Base-by-base conservation (phyloP, 2,888 invertebrate species). In the Brachycybe producta region DNA sequence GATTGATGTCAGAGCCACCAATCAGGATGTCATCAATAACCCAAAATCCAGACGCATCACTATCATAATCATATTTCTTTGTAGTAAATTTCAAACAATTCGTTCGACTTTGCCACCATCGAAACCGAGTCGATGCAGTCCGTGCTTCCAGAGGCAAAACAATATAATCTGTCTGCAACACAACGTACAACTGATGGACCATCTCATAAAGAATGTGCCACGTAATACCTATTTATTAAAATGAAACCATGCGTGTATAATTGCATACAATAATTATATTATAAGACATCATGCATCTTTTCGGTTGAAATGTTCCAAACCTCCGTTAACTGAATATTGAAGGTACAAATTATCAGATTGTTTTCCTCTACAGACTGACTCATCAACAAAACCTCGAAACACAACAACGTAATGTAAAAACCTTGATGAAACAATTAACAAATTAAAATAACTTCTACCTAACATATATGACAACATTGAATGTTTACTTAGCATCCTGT, bases 1-100 rank as follows among this genome's bases (percentile, higher is more conserved):
- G 64, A 57, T 66, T 67, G 44, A 68, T 66, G 54, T 65, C 65
- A n/a, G 61, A 60, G 0, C 68, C 68, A n/a, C 67, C 69, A 43
- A 69, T 65, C 47, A 61, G 64, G 21, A 68, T 61, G 55, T 69
- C 60, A 57, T 68, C 68, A n/a, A 69, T 46, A 8, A 65, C 60
- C 65, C 68, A 67, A n/a, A 62, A 58, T 7, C 65, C 28, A 5
- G 8, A 27, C 4, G 5, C 8, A 28, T 30, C 36, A 2, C 5
- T 11, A 7, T 35, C 19, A 11, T 35, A 15, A 11, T 35, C 11
- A 11, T 11, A 7, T 7, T 11, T 35, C 36, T 35, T 5, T 35
- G 5, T 19, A 35, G 15, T 15, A 11, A 15, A 35, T 35, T 11
- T 19, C 2, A 19, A 35, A 21, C 28, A 21, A 5, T 24, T 15